phyloP scores from a whole-genome alignment of 2,113 vertebrate species.

The Oreotrochilus melanogaster region DNA sequence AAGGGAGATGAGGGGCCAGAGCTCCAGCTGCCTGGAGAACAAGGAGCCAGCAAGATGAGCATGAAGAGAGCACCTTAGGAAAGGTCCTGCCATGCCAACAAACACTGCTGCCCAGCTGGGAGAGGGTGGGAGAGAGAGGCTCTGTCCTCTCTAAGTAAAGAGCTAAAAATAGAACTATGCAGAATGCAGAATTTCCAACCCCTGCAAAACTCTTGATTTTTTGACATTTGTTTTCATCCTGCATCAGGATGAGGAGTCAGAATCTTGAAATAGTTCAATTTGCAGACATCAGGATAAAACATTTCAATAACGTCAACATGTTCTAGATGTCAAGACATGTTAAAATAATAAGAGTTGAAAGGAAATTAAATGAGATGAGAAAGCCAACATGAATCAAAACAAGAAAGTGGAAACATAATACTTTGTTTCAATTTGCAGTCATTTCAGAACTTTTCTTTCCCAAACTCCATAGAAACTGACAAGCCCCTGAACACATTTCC shows the following conservation, averaged over 20 bases:
- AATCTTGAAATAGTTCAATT: constrained; percentile 39
- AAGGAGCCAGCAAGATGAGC: background rate
- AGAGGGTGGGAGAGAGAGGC: background rate
- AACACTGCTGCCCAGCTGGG: background rate
- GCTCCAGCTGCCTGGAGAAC: background rate
- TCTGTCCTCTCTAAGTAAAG: background rate
- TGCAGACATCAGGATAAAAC: constrained; percentile 29
- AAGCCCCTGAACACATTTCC: constrained; percentile 13
- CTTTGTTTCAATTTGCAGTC: constrained; percentile 56
- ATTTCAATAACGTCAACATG: constrained; percentile 49
- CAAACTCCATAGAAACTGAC: constrained; percentile 27
- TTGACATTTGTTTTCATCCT: constrained; percentile 10
- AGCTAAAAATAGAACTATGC: background rate
- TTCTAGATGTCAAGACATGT: constrained; percentile 58
- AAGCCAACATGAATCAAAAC: constrained; percentile 54
- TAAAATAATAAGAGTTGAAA: constrained; percentile 58
- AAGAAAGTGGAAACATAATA: constrained; percentile 39
- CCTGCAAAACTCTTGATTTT: background rate
- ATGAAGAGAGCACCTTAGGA: background rate
- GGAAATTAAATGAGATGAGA: constrained; percentile 64
- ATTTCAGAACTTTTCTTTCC: constrained; percentile 42
- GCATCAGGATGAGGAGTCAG: background rate
- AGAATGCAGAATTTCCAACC: background rate
- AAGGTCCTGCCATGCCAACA: background rate
- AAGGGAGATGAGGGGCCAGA: background rate